Conservation (phyloP, 2,113 vertebrate genomes). For the Haemorhous mexicanus region DNA sequence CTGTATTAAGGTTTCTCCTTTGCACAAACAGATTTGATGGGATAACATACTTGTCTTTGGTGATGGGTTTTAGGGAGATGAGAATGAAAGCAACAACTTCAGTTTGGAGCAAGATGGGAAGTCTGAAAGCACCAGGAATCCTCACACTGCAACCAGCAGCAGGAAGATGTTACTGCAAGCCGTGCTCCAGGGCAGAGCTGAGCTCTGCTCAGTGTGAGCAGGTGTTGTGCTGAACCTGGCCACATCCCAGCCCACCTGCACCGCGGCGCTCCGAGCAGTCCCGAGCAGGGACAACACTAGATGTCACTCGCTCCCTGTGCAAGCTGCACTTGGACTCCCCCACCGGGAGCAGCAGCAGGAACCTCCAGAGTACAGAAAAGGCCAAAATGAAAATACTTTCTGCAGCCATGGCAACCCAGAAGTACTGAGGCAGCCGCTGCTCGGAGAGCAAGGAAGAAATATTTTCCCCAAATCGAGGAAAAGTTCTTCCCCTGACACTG, state of each 20-base stretch:
- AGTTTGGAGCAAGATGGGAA: neutral
- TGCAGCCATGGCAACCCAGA: constrained; percentile 24
- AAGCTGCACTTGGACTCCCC: neutral
- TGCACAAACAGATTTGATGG: neutral
- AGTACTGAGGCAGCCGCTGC: neutral
- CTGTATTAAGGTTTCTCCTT: neutral
- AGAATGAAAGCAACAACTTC: neutral
- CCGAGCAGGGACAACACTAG: constrained; percentile 50
- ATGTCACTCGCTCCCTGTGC: constrained; percentile 53
- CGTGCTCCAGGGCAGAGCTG: neutral
- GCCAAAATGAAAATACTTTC: constrained; percentile 34
- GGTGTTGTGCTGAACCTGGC: neutral
- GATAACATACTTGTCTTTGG: neutral
- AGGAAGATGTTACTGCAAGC: neutral
- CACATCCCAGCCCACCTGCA: neutral
- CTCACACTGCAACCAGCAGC: neutral
- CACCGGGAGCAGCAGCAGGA: neutral
- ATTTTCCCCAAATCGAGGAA: neutral
- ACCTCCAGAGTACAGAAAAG: neutral
- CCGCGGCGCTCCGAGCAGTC: neutral
- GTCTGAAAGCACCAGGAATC: neutral
- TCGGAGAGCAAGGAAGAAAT: neutral
- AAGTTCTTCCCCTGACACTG: neutral
- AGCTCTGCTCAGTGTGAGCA: neutral
- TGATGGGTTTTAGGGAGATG: neutral